A percentile compares a stretch with the other conserved stretches of the same genome.
phyloP scores from a whole-genome alignment of 2,797 vertebrate species.

The Salmo trutta region DNA sequence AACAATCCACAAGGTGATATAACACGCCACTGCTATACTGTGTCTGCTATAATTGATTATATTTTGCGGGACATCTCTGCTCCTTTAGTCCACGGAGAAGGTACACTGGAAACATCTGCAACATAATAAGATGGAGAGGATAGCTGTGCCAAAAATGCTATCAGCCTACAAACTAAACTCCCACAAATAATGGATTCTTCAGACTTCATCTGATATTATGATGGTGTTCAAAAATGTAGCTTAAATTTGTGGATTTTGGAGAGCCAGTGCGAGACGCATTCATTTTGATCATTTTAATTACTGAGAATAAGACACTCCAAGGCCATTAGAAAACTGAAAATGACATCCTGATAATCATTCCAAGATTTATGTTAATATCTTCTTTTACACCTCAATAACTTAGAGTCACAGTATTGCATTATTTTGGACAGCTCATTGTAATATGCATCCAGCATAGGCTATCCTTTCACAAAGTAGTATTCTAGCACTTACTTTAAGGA shows the following conservation, averaged over 20 bases:
- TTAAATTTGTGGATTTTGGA: neutral
- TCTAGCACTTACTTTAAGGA: neutral
- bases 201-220: neutral
- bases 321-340: neutral
- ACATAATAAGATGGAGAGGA: neutral
- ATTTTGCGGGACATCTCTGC: neutral
- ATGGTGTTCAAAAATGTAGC: neutral
- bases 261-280: neutral
- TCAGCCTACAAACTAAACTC: neutral
- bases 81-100: neutral
- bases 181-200: neutral
- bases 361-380: neutral
- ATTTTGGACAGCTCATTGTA: neutral
- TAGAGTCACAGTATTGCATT: neutral
- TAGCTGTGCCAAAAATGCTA: neutral
- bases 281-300: neutral
- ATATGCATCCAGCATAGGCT: neutral
- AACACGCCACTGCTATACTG: neutral
- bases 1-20: neutral
- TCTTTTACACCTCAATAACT: neutral
- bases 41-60: neutral
- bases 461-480: neutral
- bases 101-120: neutral
- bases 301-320: neutral
- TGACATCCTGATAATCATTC: neutral